Evolutionary conservation across 2,888 invertebrate species (phyloP).

Genomic region (Ctenicera cuprea): DNA sequence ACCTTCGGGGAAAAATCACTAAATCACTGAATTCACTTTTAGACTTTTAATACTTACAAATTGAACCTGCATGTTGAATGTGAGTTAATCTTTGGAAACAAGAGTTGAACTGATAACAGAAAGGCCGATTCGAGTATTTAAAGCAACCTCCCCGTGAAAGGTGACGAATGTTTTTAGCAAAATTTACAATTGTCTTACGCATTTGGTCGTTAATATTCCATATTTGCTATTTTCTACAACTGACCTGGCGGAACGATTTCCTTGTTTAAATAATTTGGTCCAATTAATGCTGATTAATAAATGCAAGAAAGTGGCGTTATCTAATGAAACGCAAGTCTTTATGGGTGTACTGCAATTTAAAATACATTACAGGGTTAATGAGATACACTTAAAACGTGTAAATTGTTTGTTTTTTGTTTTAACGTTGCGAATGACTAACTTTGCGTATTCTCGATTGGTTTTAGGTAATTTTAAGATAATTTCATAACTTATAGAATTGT

Average conservation of each 20-base stretch:
- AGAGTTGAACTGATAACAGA: slow-evolving; percentile 60
- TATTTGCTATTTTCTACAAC: slow-evolving; percentile 20
- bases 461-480: too few relatives aligned
- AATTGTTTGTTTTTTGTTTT: too few relatives aligned
- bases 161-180: slow-evolving; percentile 10
- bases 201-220: slow-evolving; percentile 11
- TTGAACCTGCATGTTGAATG: slow-evolving; percentile 61
- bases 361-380: not conserved
- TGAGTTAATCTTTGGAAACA: slow-evolving; percentile 51
- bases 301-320: slow-evolving; percentile 42
- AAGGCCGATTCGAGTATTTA: slow-evolving; percentile 22
- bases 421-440: too few relatives aligned
- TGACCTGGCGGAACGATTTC: slow-evolving; percentile 35
- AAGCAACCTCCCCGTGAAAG: slow-evolving; percentile 28
- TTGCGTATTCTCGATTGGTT: too few relatives aligned
- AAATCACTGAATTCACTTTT: slow-evolving; percentile 4
- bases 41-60: slow-evolving; percentile 62
- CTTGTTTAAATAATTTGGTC: slow-evolving; percentile 22
- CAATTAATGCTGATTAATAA: slow-evolving; percentile 34
- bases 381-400: too few relatives aligned
- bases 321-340: slow-evolving; percentile 11
- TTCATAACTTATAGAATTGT: too few relatives aligned
- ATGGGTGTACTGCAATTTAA: slow-evolving; percentile 1
- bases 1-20: slow-evolving; percentile 38
- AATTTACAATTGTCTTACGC: slow-evolving; percentile 30